Conservation (phyloP, 2,797 vertebrate genomes). For the Scolopax rusticola region DNA sequence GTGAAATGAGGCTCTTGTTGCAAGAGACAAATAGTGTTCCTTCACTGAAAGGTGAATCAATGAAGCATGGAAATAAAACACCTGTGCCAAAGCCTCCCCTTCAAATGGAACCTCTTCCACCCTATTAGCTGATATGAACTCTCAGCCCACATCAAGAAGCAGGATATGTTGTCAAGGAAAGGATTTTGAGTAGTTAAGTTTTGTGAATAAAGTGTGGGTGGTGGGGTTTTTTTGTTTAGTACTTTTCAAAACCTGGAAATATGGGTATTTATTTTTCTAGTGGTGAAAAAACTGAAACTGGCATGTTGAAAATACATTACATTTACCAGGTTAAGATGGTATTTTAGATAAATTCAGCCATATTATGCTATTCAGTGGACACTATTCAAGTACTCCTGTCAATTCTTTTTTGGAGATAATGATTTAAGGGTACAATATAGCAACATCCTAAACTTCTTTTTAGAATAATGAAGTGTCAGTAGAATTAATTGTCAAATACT, state of each 20-base stretch:
- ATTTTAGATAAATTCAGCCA: background rate
- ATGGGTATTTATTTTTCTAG: background rate
- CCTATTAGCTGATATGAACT: background rate
- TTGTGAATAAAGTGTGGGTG: background rate
- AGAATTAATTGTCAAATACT: background rate
- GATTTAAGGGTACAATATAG: background rate
- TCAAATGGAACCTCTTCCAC: background rate
- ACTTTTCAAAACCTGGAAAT: background rate
- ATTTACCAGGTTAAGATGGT: background rate
- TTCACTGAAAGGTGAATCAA: background rate
- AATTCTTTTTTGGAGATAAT: background rate
- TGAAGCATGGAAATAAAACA: background rate
- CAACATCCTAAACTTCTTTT: background rate
- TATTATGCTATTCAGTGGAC: background rate
- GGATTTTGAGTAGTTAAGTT: background rate
- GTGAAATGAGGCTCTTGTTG: background rate
- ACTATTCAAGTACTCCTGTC: background rate
- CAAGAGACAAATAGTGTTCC: background rate
- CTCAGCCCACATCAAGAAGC: fast-evolving
- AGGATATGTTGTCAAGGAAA: background rate
- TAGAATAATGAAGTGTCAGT: background rate
- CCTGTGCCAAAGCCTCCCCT: background rate
- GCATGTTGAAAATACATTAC: background rate
- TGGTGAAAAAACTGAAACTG: background rate
- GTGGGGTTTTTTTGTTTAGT: background rate